Evolutionary conservation across 2,888 invertebrate genomes (phyloP).

Genomic region (Shargacucullia verbasci): DNA sequence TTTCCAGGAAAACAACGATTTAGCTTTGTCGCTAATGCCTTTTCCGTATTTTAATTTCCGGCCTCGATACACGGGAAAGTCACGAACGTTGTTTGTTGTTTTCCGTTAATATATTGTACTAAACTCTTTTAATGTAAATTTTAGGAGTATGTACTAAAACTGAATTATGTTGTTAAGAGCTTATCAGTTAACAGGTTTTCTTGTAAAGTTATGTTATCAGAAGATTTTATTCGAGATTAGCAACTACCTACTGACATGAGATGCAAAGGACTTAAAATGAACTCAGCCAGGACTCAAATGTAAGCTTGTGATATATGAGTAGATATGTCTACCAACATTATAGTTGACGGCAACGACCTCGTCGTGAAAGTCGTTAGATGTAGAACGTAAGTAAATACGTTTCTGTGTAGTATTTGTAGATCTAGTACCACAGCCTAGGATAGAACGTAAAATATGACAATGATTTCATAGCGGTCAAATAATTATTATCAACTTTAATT

Average conservation of each 20-base stretch:
- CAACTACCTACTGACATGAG: background rate
- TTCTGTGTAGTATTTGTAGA: too few relatives aligned
- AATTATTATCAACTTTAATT: too few relatives aligned
- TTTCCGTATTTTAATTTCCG: conserved; percentile 28
- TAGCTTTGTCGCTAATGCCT: conserved; percentile 17
- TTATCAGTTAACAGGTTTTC: too few relatives aligned
- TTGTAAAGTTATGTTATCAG: too few relatives aligned
- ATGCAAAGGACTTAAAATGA: background rate
- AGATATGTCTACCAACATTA: conserved; percentile 4
- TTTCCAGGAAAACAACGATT: conserved; percentile 39
- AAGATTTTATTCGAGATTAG: background rate
- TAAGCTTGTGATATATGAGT: too few relatives aligned
- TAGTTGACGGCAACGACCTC: conserved; percentile 38
- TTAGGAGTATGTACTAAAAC: too few relatives aligned
- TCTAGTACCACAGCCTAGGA: too few relatives aligned
- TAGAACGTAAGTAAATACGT: conserved; percentile 1
- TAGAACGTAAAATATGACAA: too few relatives aligned
- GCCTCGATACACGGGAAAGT: conserved; percentile 27
- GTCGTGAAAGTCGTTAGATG: conserved; percentile 38
- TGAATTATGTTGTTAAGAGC: too few relatives aligned
- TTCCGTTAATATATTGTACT: conserved; percentile 93
- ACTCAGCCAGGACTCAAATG: too few relatives aligned
- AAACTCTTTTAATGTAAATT: background rate
- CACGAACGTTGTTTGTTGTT: conserved; percentile 58
- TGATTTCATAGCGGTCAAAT: too few relatives aligned